Base-by-base conservation (phyloP, 2,888 invertebrate species). In the Tetrapedia diversipes region DNA sequence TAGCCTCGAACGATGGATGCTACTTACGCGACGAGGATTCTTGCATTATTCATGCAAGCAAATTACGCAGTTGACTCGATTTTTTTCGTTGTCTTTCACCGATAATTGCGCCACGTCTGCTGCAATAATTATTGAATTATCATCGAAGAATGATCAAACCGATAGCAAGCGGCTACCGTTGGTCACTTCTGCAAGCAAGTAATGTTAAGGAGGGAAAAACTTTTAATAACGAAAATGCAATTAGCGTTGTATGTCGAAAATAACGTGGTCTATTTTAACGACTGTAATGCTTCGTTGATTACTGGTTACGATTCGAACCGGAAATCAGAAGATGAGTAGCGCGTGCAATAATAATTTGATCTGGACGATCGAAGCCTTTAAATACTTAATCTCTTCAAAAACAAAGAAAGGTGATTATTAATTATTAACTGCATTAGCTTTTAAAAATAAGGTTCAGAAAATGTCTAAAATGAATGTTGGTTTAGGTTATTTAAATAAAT, bases 321-420 rank as follows among this genome's bases (percentile, higher is more conserved):
- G 64, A 65, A 65, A 65, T 65, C 53, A 43, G n/a, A 45, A 24
- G 65, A 53, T 6, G 32, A 6, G n/a, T n/a, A n/a, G n/a, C n/a
- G n/a, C n/a, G n/a, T n/a, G n/a, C n/a, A n/a, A n/a, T n/a, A 32
- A 32, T 32, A 32, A 32, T 32, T 6, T 32, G 32, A n/a, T n/a
- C n/a, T n/a, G n/a, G n/a, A n/a, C n/a, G n/a, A n/a, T n/a, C n/a
- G n/a, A n/a, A n/a, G n/a, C n/a, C n/a, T n/a, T n/a, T n/a, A n/a
- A n/a, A n/a, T n/a, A n/a, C n/a, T n/a, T n/a, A n/a, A n/a, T n/a
- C n/a, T n/a, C n/a, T n/a, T n/a, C n/a, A n/a, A n/a, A n/a, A n/a
- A n/a, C n/a, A n/a, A n/a, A n/a, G n/a, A n/a, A n/a, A n/a, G n/a
- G n/a, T n/a, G n/a, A n/a, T n/a, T n/a, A n/a, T n/a, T n/a, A n/a